Conservation (phyloP, 2,888 invertebrate genomes). For the Ramazzottius varieornatus region DNA sequence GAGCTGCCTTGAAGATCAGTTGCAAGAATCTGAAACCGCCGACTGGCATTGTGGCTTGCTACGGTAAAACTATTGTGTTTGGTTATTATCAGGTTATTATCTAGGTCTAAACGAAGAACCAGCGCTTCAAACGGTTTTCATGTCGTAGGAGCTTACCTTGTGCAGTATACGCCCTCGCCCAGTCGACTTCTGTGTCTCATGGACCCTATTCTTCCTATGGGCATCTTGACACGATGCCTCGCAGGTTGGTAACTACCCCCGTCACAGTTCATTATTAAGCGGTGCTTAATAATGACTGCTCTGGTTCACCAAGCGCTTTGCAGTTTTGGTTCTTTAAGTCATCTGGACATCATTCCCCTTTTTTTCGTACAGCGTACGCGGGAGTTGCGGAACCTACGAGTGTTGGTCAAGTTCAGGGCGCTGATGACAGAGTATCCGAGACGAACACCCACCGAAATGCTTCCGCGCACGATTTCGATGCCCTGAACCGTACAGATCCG, state of each 20-base stretch:
- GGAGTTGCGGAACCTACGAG: not conserved
- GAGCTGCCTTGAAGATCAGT: not conserved
- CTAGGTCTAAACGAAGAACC: too few relatives aligned
- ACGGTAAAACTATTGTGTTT: too few relatives aligned
- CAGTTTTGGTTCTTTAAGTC: too few relatives aligned
- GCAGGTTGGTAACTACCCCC: not conserved
- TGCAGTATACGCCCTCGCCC: conserved; percentile 71
- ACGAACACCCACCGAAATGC: not conserved
- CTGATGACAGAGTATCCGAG: not conserved
- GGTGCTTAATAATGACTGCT: too few relatives aligned
- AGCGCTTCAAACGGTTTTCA: too few relatives aligned
- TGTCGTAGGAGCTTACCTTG: conserved; percentile 52
- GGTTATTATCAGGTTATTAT: too few relatives aligned
- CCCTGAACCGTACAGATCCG: not conserved
- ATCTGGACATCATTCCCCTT: too few relatives aligned
- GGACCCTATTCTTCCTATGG: conserved; percentile 81
- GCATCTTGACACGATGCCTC: conserved; percentile 19
- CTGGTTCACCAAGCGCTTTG: too few relatives aligned
- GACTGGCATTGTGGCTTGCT: conserved; percentile 63
- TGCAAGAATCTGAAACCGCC: conserved; percentile 36
- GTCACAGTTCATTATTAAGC: not conserved
- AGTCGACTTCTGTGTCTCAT: conserved; percentile 65
- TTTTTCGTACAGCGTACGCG: not conserved
- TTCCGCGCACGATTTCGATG: not conserved
- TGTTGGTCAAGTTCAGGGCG: conserved; percentile 1